Base-by-base conservation (phyloP, 2,888 invertebrate species). In the Uropetala carovei region DNA sequence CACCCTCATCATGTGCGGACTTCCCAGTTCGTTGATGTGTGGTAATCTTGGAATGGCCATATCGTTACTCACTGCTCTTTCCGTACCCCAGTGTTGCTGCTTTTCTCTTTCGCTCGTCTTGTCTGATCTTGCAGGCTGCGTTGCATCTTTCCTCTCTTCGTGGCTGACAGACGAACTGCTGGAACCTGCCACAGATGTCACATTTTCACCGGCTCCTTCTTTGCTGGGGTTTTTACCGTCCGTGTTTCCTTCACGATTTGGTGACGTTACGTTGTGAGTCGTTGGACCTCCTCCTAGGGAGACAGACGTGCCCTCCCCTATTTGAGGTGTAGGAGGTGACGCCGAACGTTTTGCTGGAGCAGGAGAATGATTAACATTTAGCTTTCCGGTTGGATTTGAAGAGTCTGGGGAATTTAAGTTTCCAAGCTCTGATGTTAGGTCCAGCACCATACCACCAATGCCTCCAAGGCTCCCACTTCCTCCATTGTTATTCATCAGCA, bases 401-500 rank as follows among this genome's bases (percentile, higher is more conserved):
- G 89, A 27, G 43, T 7, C 56, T 18, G 89, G 64, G 10, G 92
- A 16, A 56, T 56, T 92, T 11, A 81, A 22, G 58, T 92, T 93
- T 5, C 94, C 94, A 18, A 94, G 92, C 91, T 94, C 94, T n/a
- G 94, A 94, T 8, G 94, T 94, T 43, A 94, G 93, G 92, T 94
- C 94, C 43, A 94, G 93, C 0, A 94, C 94, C 94, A 94, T 94
- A 43, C 93, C 92, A 8, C 93, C 93, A 27, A 84, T 60, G 18
- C 58, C 16, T 60, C 60, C 59, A 14, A 60, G 86, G 16, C 89
- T 89, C n/a, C 43, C n/a, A 43, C 89, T 89, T n/a, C 64, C 60
- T 10, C 22, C 43, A 64, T 64, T 89, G 22, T 92, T 92, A 11
- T 64, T 56, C 18, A 68, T 60, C 2, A 92, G 13, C 11, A 27